Evolutionary conservation across 64 coral and sea anemone genomes (phyloP), one percentile per base, ranked within the genome.

Genomic region (Stylophora pistillata): DNA sequence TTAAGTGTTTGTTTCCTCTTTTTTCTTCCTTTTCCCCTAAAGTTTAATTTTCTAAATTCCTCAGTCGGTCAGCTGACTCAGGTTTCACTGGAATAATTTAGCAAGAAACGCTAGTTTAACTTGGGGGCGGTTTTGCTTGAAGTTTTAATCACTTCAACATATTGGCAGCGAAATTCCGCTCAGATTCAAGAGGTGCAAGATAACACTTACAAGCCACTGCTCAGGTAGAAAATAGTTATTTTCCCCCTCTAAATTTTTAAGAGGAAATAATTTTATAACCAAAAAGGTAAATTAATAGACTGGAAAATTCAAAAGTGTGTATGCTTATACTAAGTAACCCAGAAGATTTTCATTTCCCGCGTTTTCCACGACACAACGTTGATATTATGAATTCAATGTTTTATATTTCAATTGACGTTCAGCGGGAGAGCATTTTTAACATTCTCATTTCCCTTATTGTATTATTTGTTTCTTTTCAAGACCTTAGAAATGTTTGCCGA

Each of bases 51-150:
- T 68, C 80, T 68, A 11, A 84, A 84, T 53, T 53, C 21, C 10
- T 62, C 68, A 68, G 34, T 12, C 28, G 61, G 78, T 69, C 80
- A 84, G 31, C 80, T 84, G 80, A 81, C 56, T 63, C 4, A 4
- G 34, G 13, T 74, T 74, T 74, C 34, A 23, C 47, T 30, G 62
- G 56, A 84, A 84, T 84, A 69, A 84, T 41, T 84, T n/a, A 25
- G 9, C 30, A 31, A 14, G 21, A 63, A 84, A 84, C 66, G 33
- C 32, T 23, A 23, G 47, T 75, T 25, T 66, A 37, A 62, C 60
- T 69, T 4, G 21, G 3, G 21, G 21, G 37, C 58, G 33, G 53
- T 69, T 69, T 52, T 20, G 58, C 31, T 47, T 62, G 62, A 52
- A 63, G 26, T 34, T 37, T n/a, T 84, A 55, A 84, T 70, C 60